Evolutionary conservation across 2,888 invertebrate species (phyloP).

Genomic region (Pammene fasciana): DNA sequence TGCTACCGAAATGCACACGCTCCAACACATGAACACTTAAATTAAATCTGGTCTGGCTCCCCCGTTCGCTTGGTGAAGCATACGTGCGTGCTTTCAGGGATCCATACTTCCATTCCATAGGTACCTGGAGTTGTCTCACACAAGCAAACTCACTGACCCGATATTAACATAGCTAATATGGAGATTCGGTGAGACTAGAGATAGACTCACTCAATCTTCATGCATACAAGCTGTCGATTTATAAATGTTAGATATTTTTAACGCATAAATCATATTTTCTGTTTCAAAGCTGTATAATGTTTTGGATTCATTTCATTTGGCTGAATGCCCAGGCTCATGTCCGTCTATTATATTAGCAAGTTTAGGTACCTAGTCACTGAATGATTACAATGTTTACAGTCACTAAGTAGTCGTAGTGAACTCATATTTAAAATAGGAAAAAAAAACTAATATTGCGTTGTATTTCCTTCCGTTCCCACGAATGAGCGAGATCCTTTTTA

Average conservation of each 20-base stretch:
- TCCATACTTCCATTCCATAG: slow-evolving; percentile 16
- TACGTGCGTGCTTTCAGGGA: slow-evolving; percentile 44
- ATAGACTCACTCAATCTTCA: slow-evolving; percentile 4
- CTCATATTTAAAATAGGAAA: slow-evolving; percentile 3
- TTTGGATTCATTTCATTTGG: slow-evolving; percentile 37
- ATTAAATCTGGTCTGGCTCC: slow-evolving; percentile 65
- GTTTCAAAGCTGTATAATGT: slow-evolving; percentile 29
- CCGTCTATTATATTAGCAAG: slow-evolving; percentile 28
- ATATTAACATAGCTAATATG: slow-evolving; percentile 17
- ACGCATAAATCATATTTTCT: slow-evolving; percentile 29
- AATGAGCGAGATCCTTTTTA: not conserved
- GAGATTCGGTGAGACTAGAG: too few species aligned
- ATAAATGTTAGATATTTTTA: not conserved
- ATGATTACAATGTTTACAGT: slow-evolving; percentile 10
- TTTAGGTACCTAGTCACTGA: not conserved
- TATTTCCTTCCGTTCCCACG: slow-evolving; percentile 1
- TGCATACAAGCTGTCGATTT: not conserved
- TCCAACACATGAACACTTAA: slow-evolving; percentile 60
- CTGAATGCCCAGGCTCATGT: slow-evolving; percentile 28
- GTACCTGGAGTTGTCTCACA: slow-evolving; percentile 5
- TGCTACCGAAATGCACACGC: slow-evolving; percentile 62
- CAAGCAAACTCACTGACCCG: slow-evolving; percentile 22
- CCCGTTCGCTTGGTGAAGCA: slow-evolving; percentile 46
- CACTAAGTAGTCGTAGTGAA: not conserved
- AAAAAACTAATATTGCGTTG: not conserved